Percentiles rank a stretch among this genome's conserved stretches.
Conservation (phyloP, 2,113 vertebrate species). For the Leptobrachium ailaonicum region DNA sequence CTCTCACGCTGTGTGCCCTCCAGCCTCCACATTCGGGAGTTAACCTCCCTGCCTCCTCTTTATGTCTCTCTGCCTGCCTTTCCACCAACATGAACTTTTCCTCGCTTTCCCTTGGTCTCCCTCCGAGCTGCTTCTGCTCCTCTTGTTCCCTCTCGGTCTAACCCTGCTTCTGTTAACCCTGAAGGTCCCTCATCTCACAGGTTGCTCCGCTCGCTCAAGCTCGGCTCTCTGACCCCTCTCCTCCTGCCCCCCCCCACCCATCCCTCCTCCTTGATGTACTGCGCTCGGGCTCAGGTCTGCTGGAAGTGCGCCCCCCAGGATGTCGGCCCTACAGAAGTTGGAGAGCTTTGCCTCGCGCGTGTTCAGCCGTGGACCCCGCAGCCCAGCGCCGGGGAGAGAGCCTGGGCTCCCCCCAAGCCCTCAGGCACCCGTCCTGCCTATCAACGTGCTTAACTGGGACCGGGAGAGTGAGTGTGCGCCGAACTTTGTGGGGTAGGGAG, state of each 20-base stretch:
- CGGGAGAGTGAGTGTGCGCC: conserved; percentile 53
- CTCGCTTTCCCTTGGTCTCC: not conserved
- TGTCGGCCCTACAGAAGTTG: conserved; percentile 55
- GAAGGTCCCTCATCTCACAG: conserved; percentile 45
- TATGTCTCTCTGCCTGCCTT: conserved; percentile 6
- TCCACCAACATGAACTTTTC: conserved; percentile 7
- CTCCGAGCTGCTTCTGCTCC: not conserved
- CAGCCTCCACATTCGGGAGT: conserved; percentile 23
- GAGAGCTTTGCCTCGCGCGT: conserved; percentile 54
- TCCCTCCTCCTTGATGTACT: not conserved
- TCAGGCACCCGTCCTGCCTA: conserved; percentile 22
- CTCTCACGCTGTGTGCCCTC: conserved; percentile 17
- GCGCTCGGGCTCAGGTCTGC: not conserved
- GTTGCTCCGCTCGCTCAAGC: not conserved
- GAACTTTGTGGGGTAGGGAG: conserved; percentile 27
- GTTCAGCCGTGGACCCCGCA: conserved; percentile 52
- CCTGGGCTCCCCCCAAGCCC: conserved; percentile 10
- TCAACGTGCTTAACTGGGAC: conserved; percentile 48
- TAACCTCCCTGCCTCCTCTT: not conserved
- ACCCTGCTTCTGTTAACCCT: conserved; percentile 28
- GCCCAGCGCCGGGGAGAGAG: conserved; percentile 27
- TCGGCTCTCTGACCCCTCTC: not conserved
- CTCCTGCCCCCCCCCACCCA: not conserved
- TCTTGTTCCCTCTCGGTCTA: conserved; percentile 2
- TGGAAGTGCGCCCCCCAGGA: conserved; percentile 33